phyloP scores from a whole-genome alignment of 1,140 invertebrate species.

The Agrilus planipennis region DNA sequence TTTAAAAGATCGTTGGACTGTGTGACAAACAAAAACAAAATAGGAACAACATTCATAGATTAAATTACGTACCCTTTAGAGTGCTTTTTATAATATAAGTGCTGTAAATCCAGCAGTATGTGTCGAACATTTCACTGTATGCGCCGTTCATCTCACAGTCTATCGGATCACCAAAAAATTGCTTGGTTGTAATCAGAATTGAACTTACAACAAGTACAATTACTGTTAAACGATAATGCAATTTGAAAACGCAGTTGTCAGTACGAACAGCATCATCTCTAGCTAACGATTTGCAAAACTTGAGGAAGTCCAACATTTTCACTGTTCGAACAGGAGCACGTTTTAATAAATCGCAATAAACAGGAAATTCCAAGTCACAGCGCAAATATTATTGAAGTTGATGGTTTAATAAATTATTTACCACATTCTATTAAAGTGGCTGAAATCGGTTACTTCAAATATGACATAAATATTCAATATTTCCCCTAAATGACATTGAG shows the following conservation, averaged over 20 bases:
- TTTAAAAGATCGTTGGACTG: too few species aligned
- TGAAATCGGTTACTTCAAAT: too few species aligned
- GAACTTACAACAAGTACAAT: constrained; percentile 52
- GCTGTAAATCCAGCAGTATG: constrained; percentile 67
- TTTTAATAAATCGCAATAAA: too few species aligned
- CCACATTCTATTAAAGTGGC: too few species aligned
- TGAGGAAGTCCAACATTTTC: constrained; percentile 31
- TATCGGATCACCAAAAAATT: constrained; percentile 61
- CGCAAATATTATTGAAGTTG: too few species aligned
- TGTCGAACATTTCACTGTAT: constrained; percentile 48
- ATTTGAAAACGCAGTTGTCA: constrained; percentile 51
- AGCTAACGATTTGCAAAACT: constrained; percentile 29
- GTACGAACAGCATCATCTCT: constrained; percentile 51
- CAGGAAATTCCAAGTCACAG: too few species aligned
- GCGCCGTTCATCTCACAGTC: constrained; percentile 43
- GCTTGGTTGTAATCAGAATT: constrained; percentile 52
- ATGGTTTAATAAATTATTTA: too few species aligned
- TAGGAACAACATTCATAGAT: too few species aligned
- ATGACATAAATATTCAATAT: too few species aligned
- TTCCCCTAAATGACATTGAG: too few species aligned
- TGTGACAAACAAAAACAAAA: too few species aligned
- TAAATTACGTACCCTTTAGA: constrained; percentile 30
- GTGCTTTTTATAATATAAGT: constrained; percentile 52
- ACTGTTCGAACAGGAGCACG: too few species aligned
- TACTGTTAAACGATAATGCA: constrained; percentile 56